Conservation (phyloP, 2,113 vertebrate genomes). For the Podiceps cristatus region DNA sequence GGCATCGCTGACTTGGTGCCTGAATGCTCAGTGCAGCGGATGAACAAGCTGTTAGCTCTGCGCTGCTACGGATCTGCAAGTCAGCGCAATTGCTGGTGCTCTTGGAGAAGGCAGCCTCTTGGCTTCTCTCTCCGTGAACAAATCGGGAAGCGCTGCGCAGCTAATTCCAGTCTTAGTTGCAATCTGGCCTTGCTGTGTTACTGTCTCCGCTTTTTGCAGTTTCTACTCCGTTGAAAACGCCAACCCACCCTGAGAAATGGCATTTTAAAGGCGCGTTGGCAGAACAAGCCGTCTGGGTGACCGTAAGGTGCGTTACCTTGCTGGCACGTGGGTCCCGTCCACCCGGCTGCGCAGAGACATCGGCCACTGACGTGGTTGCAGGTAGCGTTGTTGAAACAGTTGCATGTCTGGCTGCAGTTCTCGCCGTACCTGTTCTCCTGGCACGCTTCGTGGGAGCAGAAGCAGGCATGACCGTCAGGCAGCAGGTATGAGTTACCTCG, state of each 20-base stretch:
- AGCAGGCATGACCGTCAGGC: not conserved
- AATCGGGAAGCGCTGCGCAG: not conserved
- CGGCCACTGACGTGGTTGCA: constrained; percentile 83
- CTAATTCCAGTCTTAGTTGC: not conserved
- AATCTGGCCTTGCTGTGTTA: fast-evolving
- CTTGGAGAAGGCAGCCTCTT: not conserved
- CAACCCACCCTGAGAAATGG: fast-evolving
- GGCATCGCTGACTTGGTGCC: not conserved
- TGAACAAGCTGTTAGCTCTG: fast-evolving
- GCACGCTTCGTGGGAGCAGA: constrained; percentile 78
- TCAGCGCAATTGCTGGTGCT: not conserved
- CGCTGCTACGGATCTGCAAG: not conserved
- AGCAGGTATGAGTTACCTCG: not conserved
- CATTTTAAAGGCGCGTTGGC: fast-evolving
- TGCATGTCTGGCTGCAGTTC: constrained; percentile 85
- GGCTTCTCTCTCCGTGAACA: not conserved
- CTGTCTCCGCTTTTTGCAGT: not conserved
- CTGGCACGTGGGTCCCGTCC: constrained; percentile 86
- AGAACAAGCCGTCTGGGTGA: not conserved
- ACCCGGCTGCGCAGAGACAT: constrained; percentile 85
- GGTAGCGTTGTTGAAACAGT: constrained; percentile 82
- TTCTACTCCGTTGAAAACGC: not conserved
- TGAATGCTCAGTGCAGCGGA: fast-evolving
- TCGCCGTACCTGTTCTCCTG: constrained; percentile 80
- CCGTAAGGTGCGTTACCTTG: constrained; percentile 68